Base-by-base conservation (phyloP, 2,113 vertebrate genomes). In the Colius striatus region DNA sequence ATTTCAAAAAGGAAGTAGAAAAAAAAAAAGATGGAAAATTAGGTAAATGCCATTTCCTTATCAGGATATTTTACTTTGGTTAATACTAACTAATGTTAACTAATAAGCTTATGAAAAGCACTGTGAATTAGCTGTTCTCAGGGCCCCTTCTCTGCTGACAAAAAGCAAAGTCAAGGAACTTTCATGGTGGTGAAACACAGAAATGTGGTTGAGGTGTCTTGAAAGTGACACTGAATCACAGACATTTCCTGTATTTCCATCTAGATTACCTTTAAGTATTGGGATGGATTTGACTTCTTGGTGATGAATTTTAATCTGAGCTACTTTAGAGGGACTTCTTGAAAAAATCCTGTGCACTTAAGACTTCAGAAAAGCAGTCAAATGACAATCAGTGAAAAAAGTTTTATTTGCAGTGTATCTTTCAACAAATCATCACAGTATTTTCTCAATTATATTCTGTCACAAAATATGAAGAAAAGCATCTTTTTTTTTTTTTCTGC, bases 371-470 rank as follows among this genome's bases (percentile, higher is more conserved):
- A 88, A 95, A 92, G 63, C 76, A 97, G 55, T 77, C 95, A 91
- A 77, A 48, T 83, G 32, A 78, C 68, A 94, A 91, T 47, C 76
- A 97, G 95, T 96, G 94, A 92, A 97, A 97, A 98, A 95, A 72
- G 15, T 91, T 97, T 98, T 97, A 97, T 97, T 98, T 89, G 50
- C 26, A 77, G n/a, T 72, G 61, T 92, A 17, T 90, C 65, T 94
- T 80, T 57, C 61, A 81, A 91, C 43, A 78, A 92, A 73, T 83
- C 68, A 96, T 97, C 97, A 91, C 90, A 96, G 68, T 95, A 94
- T 94, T 94, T 82, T 94, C 87, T 94, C 86, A 96, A 53, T 90
- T 97, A 87, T 79, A 94, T 66, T 95, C 60, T 83, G 86, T 93
- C 92, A 97, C 41, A 96, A 95, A 97, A 96, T 96, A 97, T 74